Conservation (phyloP, 2,888 invertebrate species). For the Graphium colonna region DNA sequence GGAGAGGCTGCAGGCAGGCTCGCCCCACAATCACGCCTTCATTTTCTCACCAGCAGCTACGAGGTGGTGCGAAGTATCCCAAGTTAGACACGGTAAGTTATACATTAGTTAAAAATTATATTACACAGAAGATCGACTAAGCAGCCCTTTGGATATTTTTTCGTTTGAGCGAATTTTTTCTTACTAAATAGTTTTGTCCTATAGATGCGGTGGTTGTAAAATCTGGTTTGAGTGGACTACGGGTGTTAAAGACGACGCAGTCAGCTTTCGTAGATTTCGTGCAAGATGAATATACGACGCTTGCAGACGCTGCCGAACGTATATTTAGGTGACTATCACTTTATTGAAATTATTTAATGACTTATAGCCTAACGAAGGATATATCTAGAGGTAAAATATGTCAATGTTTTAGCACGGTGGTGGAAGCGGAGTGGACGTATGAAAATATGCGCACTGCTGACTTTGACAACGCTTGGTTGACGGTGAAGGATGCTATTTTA, state of each 20-base stretch:
- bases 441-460: conserved; percentile 82
- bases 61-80: conserved; percentile 84
- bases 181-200: conserved; percentile 9
- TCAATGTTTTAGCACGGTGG: conserved; percentile 80
- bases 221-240: conserved; percentile 84
- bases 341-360: too few species aligned
- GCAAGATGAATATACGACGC: conserved; percentile 87
- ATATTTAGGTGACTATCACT: conserved; percentile 76
- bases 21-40: conserved; percentile 88
- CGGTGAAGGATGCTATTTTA: conserved; percentile 85
- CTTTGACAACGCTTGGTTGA: conserved; percentile 85
- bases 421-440: conserved; percentile 87
- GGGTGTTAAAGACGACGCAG: conserved; percentile 89
- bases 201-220: conserved; percentile 80
- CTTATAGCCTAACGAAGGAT: too few species aligned
- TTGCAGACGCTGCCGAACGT: conserved; percentile 87
- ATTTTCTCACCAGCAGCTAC: conserved; percentile 83
- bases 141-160: too few species aligned
- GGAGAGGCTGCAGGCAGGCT: conserved; percentile 81
- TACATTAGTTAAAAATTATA: too few species aligned
- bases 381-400: neutral
- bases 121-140: too few species aligned
- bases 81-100: conserved; percentile 84
- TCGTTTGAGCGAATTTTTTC: too few species aligned
- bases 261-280: conserved; percentile 90